Evolutionary conservation across 2,797 vertebrate species (phyloP).

Genomic region (Eulemur coronatus): DNA sequence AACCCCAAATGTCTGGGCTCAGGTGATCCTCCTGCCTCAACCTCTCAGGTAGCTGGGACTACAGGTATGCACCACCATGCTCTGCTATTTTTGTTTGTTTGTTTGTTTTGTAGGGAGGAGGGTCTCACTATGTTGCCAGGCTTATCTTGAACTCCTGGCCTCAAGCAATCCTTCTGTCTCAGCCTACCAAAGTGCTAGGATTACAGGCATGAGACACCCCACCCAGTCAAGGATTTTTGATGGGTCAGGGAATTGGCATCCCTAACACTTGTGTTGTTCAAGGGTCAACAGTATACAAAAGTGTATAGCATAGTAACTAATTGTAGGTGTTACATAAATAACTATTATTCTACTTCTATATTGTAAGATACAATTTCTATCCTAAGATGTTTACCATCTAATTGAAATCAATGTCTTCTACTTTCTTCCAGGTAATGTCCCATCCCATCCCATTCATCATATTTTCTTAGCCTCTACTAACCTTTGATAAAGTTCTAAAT

Average conservation of each 20-base stretch:
- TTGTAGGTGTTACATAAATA: neutral
- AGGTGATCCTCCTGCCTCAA: neutral
- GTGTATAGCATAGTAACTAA: neutral
- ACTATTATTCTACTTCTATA: neutral
- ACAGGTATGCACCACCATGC: neutral
- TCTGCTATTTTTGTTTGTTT: neutral
- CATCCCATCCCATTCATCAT: neutral
- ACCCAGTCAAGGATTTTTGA: neutral
- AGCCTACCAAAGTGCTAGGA: neutral
- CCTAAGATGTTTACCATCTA: neutral
- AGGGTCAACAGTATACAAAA: neutral
- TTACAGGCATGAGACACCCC: neutral
- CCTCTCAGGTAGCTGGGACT: neutral
- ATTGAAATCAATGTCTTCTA: neutral
- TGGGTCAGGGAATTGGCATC: neutral
- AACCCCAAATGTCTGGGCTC: neutral
- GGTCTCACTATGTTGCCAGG: neutral
- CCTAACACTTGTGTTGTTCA: neutral
- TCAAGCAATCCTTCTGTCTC: neutral
- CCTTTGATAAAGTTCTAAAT: slow-evolving; percentile 6
- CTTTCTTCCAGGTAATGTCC: neutral
- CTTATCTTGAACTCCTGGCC: neutral
- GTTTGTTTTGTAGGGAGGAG: neutral
- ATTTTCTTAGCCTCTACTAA: neutral
- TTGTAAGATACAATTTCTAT: neutral